phyloP scores from a whole-genome alignment of 2,797 vertebrate species.

The Eutrigla gurnardus region DNA sequence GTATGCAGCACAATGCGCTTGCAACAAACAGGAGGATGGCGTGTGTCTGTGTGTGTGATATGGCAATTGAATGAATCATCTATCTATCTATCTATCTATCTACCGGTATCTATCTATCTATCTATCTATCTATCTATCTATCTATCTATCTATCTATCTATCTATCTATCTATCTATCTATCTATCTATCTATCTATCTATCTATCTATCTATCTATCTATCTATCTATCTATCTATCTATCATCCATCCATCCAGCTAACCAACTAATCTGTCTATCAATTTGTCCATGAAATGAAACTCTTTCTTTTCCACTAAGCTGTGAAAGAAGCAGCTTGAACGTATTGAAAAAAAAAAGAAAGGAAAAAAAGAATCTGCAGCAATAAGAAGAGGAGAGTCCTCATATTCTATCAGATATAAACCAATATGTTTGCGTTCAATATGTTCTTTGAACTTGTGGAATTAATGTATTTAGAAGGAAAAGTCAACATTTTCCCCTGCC shows the following conservation, averaged over 20 bases:
- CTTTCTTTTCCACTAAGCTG: conserved; percentile 34
- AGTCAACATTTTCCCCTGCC: conserved; percentile 78
- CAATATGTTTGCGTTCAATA: conserved; percentile 68
- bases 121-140: conserved; percentile 23
- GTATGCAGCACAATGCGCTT: conserved; percentile 65
- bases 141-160: conserved; percentile 52
- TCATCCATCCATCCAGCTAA: conserved; percentile 48
- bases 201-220: conserved; percentile 47
- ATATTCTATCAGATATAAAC: conserved; percentile 70
- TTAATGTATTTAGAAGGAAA: conserved; percentile 82
- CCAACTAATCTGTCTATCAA: conserved; percentile 26
- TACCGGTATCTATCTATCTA: background rate
- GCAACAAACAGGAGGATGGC: conserved; percentile 63
- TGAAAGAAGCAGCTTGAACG: conserved; percentile 33
- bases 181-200: conserved; percentile 37
- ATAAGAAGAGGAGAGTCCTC: conserved; percentile 58
- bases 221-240: conserved; percentile 28
- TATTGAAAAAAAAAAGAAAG: background rate
- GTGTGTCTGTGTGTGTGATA: conserved; percentile 24
- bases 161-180: conserved; percentile 44
- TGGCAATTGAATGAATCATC: conserved; percentile 19
- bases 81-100: conserved; percentile 10
- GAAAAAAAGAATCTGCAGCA: conserved; percentile 22
- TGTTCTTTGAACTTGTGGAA: conserved; percentile 81
- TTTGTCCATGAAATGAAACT: conserved; percentile 33